These are phyloP conservation scores for Toxotes jaculatrix DNA, from an alignment of 2,113 vertebrate species.

Conservation along the genomic window DNA sequence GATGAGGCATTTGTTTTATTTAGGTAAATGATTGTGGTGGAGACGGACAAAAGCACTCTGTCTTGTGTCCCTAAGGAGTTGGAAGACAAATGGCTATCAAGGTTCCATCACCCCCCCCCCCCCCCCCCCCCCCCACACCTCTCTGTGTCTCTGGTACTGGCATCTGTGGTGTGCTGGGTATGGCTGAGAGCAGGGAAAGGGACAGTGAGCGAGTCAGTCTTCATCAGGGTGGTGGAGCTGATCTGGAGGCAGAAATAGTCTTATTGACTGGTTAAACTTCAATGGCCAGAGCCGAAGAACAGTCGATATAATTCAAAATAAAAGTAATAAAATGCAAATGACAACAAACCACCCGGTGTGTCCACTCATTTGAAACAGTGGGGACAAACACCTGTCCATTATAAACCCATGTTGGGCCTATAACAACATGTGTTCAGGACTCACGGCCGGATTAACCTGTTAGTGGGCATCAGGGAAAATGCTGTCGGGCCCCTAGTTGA, in stretches of 20 bases:
- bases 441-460: too few species aligned
- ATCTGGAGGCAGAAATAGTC: too few species aligned
- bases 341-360: background rate
- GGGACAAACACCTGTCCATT: background rate
- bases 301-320: background rate
- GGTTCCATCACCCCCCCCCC: conserved; percentile 64
- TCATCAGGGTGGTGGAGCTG: too few species aligned
- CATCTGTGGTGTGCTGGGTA: conserved; percentile 21
- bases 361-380: too few species aligned
- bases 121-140: too few species aligned
- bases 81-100: conserved; percentile 77
- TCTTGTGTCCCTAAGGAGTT: conserved; percentile 74
- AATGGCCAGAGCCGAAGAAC: background rate
- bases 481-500: too few species aligned
- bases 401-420: background rate
- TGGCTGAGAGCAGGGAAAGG: background rate
- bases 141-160: conserved; percentile 14
- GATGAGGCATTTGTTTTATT: conserved; percentile 81
- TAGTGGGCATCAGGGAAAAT: too few species aligned
- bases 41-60: conserved; percentile 74
- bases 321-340: conserved; percentile 4
- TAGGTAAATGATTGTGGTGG: conserved; percentile 80
- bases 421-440: background rate
- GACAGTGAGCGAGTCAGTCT: too few species aligned
- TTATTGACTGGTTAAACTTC: too few species aligned